Conservation (phyloP, 2,113 vertebrate genomes). For the Orycteropus afer region DNA sequence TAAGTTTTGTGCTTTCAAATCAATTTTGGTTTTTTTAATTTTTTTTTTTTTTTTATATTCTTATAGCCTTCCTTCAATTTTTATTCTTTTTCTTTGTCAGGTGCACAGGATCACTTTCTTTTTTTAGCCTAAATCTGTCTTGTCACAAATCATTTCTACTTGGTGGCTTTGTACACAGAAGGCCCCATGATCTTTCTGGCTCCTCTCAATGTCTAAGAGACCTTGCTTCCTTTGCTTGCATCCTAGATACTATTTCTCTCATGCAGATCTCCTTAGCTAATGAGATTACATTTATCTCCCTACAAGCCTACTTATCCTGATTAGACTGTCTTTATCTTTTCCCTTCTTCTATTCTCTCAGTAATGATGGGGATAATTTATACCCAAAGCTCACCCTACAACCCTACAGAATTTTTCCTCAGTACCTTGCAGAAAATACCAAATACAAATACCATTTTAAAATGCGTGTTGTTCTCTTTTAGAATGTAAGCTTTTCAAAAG, state of each 20-base stretch:
- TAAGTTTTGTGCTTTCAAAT: slow-evolving; percentile 74
- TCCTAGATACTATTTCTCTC: slow-evolving; percentile 54
- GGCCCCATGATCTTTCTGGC: slow-evolving; percentile 74
- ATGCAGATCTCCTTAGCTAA: slow-evolving; percentile 53
- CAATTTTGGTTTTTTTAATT: slow-evolving; percentile 65
- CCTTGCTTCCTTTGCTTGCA: too few relatives aligned
- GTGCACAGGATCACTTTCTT: slow-evolving; percentile 56
- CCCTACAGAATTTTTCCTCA: slow-evolving; percentile 72
- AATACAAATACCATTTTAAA: slow-evolving; percentile 76
- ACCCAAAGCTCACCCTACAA: slow-evolving; percentile 72
- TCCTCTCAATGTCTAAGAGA: slow-evolving; percentile 72
- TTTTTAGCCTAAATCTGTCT: slow-evolving; percentile 63
- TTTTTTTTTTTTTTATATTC: slow-evolving; percentile 66
- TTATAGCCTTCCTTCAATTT: slow-evolving; percentile 63
- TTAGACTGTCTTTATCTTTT: slow-evolving; percentile 63
- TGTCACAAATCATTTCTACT: slow-evolving; percentile 61
- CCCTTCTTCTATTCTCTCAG: slow-evolving; percentile 26
- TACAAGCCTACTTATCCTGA: slow-evolving; percentile 37
- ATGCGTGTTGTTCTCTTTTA: slow-evolving; percentile 73
- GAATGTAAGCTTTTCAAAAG: slow-evolving; percentile 81
- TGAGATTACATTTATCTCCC: slow-evolving; percentile 63
- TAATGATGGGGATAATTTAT: slow-evolving; percentile 72
- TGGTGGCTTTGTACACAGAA: slow-evolving; percentile 62
- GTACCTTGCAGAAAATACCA: slow-evolving; percentile 77
- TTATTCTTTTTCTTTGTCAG: slow-evolving; percentile 56